Base-by-base conservation (phyloP, 2,888 invertebrate genomes). In the Cetonia aurata region DNA sequence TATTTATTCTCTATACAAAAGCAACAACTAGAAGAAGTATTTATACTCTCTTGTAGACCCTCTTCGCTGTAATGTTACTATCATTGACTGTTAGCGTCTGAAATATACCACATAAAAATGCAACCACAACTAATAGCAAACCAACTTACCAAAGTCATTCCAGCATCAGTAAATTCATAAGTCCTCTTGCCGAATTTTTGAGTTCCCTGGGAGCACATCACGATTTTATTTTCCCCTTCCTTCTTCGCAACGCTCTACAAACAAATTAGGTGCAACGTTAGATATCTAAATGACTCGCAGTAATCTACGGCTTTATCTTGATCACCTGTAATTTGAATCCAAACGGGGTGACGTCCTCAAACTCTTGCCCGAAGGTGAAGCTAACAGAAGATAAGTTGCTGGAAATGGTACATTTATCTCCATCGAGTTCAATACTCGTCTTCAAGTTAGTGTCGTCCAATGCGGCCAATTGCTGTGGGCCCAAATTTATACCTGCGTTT, bases 211-310 rank as follows among this genome's bases (percentile, higher is more conserved):
- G 53, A 17, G 0, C 42, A 71, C 1, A 25, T 25, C 25, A 25
- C 25, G 76, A 76, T 25, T 67, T 60, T 17, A 77, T 67, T 72
- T 17, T 74, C 74, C 2, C 74, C 74, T 19, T 70, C 72, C 0
- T 75, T 15, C 50, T 55, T 75, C 17, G 72, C 70, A 8, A 65
- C 48, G 25, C 75, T 77, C 77, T 77, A 46, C 56, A 74, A 69
- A 44, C 44, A 6, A 2, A 25, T 25, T 25, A 25, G 3, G 4
- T 25, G n/a, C n/a, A n/a, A n/a, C n/a, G n/a, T 25, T 25, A 25
- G 3, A 25, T 3, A 25, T 25, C 25, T 3, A 1, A 25, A 25
- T 4, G 3, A 4, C 25, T 3, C 25, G 25, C n/a, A n/a, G n/a
- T n/a, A n/a, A n/a, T n/a, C n/a, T 25, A 25, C 4, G 3, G 44